A percentile compares a stretch with the other conserved stretches of the same genome.
Evolutionary conservation across 2,113 vertebrate species (phyloP).

Genomic region (Barbus barbus): DNA sequence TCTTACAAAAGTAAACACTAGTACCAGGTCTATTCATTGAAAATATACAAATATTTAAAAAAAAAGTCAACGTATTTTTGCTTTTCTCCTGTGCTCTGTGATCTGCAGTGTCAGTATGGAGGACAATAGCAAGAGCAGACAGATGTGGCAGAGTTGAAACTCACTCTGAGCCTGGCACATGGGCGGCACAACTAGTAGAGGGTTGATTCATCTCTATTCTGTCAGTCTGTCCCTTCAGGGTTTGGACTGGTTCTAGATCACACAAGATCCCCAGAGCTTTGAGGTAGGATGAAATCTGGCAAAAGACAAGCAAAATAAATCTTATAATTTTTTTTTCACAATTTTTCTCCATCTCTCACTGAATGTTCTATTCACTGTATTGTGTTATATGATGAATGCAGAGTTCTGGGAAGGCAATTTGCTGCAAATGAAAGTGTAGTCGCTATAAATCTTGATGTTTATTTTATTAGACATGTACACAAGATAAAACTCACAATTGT

Average conservation of each 20-base stretch:
- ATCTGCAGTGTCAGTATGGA: background rate
- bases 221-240: slow-evolving; percentile 65
- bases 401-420: background rate
- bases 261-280: slow-evolving; percentile 78
- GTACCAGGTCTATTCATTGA: background rate
- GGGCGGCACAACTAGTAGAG: slow-evolving; percentile 76
- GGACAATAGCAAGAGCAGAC: background rate
- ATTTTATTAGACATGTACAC: background rate
- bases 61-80: slow-evolving; percentile 11
- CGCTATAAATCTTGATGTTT: background rate
- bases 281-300: slow-evolving; percentile 87
- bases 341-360: background rate
- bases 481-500: slow-evolving; percentile 75
- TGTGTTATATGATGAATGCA: background rate
- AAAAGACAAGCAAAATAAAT: slow-evolving; percentile 60
- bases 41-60: slow-evolving; percentile 24
- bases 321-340: background rate
- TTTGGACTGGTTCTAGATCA: slow-evolving; percentile 64
- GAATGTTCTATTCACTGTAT: background rate
- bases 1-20: slow-evolving; percentile 19
- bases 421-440: background rate
- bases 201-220: slow-evolving; percentile 34
- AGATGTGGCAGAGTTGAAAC: slow-evolving; percentile 59
- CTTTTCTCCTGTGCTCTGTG: slow-evolving; percentile 10
- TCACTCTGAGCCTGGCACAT: slow-evolving; percentile 80